These are phyloP conservation scores for Myanophis thanlyinensis DNA, from an alignment of 2,113 vertebrate species.

Conservation along the genomic window DNA sequence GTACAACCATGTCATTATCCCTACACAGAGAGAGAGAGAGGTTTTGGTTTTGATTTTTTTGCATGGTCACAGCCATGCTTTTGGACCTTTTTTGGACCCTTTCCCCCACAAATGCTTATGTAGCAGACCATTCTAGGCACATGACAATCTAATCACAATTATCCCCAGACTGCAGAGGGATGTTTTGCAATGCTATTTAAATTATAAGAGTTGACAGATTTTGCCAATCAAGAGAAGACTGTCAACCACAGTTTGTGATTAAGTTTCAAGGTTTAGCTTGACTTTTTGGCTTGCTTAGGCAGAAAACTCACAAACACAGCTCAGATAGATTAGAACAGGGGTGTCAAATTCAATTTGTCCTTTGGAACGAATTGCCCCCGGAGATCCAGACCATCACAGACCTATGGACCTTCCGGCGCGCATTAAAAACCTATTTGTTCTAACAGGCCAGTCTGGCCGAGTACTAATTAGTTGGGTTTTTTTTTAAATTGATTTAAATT, in stretches of 20 bases:
- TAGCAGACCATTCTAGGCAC: background rate
- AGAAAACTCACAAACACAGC: background rate
- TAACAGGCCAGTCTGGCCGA: too few species aligned
- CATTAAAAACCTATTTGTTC: too few species aligned
- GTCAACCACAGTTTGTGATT: background rate
- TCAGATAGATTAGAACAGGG: background rate
- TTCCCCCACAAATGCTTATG: background rate
- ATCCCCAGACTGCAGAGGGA: background rate
- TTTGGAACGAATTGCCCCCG: too few species aligned
- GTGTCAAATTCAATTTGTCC: too few species aligned
- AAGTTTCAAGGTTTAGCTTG: background rate
- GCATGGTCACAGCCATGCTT: background rate
- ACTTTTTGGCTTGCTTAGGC: background rate
- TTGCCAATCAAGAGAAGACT: background rate
- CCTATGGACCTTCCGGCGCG: too few species aligned
- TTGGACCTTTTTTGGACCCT: background rate
- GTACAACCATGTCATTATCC: background rate
- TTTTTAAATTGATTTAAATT: too few species aligned
- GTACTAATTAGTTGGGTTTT: too few species aligned
- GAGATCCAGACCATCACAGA: too few species aligned
- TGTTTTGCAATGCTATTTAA: background rate
- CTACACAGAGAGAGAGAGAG: too few species aligned
- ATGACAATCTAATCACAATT: background rate
- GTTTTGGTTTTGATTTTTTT: background rate
- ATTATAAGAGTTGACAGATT: background rate